Percentiles rank a stretch among this genome's conserved stretches.
phyloP scores from a whole-genome alignment of 2,113 vertebrate species.

The Arothron firmamentum region DNA sequence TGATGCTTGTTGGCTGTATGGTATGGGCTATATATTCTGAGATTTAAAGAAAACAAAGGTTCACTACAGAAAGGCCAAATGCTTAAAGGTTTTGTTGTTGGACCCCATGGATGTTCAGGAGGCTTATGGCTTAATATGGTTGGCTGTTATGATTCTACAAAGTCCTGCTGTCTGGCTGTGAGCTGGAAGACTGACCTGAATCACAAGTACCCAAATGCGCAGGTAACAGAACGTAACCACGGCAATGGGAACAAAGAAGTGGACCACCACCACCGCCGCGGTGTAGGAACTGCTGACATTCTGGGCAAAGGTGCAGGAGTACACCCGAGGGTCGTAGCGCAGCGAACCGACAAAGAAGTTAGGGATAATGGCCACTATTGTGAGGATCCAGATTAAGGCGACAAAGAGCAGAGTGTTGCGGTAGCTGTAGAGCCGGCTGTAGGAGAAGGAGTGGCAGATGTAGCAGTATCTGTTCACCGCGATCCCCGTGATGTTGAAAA shows the following conservation, averaged over 20 bases:
- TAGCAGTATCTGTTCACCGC: conserved; percentile 91
- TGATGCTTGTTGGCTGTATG: no score
- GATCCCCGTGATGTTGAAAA: conserved; percentile 91
- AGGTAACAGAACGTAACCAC: conserved; percentile 90
- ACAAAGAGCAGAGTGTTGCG: conserved; percentile 83
- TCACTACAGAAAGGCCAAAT: conserved; percentile 11
- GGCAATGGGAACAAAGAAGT: conserved; percentile 87
- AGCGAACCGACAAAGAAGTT: conserved; percentile 88
- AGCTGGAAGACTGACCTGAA: conserved; percentile 70
- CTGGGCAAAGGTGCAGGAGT: conserved; percentile 90
- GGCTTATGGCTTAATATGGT: not conserved
- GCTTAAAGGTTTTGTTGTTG: not conserved
- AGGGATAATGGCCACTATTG: conserved; percentile 80
- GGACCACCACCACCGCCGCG: conserved; percentile 79
- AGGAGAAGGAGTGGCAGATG: conserved; percentile 85
- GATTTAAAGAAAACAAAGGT: conserved; percentile 17
- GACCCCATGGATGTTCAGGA: not conserved
- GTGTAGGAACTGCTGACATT: conserved; percentile 84
- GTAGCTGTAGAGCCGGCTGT: conserved; percentile 79
- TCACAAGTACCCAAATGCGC: conserved; percentile 86
- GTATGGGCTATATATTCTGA: conserved; percentile 1
- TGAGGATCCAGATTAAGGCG: conserved; percentile 78
- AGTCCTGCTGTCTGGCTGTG: not conserved
- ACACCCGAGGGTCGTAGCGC: conserved; percentile 84
- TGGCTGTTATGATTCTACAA: not conserved